Evolutionary conservation across 2,797 vertebrate genomes (phyloP).

Genomic region (Sarcophilus harrisii): DNA sequence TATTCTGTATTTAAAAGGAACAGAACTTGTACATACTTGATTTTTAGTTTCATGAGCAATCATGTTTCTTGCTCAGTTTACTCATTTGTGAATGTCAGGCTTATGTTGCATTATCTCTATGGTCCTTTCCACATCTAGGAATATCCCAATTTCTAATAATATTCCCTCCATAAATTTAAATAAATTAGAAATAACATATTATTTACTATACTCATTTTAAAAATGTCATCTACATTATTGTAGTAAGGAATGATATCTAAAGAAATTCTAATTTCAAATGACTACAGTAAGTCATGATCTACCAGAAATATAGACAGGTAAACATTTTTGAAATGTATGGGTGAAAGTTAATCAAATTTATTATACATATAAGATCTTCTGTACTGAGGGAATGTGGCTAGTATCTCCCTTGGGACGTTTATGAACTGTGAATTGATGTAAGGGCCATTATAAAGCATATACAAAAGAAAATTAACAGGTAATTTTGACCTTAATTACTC

Average conservation of each 20-base stretch:
- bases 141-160: neutral
- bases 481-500: neutral
- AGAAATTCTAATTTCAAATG: neutral
- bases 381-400: neutral
- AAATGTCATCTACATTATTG: neutral
- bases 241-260: neutral
- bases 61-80: neutral
- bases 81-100: neutral
- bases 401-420: neutral
- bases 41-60: neutral
- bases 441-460: neutral
- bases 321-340: neutral
- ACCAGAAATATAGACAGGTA: neutral
- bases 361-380: neutral
- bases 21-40: neutral
- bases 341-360: neutral
- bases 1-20: too few species aligned
- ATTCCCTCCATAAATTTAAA: neutral
- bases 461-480: neutral
- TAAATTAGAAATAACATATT: neutral
- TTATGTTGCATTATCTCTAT: neutral
- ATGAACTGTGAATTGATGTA: neutral
- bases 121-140: neutral
- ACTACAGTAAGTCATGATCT: neutral
- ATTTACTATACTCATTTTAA: neutral